Evolutionary conservation across 2,888 invertebrate species (phyloP).

Genomic region (Timandra comae): DNA sequence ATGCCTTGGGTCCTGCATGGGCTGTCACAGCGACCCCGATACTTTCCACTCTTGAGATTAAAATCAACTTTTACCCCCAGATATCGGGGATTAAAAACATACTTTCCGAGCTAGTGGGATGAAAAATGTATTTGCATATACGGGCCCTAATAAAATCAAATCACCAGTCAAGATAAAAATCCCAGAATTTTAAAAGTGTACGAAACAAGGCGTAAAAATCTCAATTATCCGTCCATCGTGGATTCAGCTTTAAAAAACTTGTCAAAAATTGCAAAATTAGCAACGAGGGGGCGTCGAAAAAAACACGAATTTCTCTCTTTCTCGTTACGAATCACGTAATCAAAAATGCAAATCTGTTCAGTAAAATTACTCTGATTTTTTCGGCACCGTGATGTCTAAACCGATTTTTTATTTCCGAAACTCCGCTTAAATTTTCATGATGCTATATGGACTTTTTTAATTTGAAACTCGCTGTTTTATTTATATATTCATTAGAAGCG

Average conservation of each 20-base stretch:
- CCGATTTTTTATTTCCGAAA: constrained; percentile 25
- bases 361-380: constrained; percentile 43
- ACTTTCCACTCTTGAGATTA: too few relatives aligned
- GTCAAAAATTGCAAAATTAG: constrained; percentile 16
- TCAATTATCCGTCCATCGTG: background rate
- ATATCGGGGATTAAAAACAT: too few relatives aligned
- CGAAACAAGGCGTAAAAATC: too few relatives aligned
- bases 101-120: too few relatives aligned
- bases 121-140: too few relatives aligned
- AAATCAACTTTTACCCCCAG: too few relatives aligned
- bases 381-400: constrained; percentile 19
- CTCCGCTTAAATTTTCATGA: constrained; percentile 22
- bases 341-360: constrained; percentile 54
- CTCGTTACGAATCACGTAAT: constrained; percentile 47
- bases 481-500: too few relatives aligned
- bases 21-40: too few relatives aligned
- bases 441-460: constrained; percentile 24
- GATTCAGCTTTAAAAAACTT: constrained; percentile 8
- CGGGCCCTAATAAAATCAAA: too few relatives aligned
- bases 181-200: too few relatives aligned
- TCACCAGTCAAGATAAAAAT: too few relatives aligned
- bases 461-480: constrained; percentile 9
- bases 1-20: too few relatives aligned
- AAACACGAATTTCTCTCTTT: background rate
- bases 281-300: constrained; percentile 4